Conservation (phyloP, 2,113 vertebrate species). For the Larimichthys polyactis region DNA sequence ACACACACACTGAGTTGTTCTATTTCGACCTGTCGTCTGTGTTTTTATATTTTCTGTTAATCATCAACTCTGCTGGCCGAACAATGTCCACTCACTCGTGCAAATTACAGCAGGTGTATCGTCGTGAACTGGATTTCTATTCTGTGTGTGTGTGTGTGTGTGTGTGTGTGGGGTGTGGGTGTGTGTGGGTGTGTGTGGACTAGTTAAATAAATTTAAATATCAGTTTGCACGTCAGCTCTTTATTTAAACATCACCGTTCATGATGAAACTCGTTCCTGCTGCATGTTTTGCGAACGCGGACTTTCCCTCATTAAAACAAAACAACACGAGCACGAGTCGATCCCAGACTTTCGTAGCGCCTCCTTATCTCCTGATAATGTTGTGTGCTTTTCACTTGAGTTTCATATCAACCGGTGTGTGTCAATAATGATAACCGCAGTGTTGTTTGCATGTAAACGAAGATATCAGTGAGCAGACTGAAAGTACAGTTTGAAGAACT, state of each 20-base stretch:
- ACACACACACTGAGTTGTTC: not conserved
- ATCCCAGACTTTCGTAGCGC: not conserved
- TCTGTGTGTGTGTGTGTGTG: not conserved
- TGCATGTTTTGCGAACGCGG: not conserved
- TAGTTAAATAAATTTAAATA: no score
- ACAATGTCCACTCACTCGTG: not conserved
- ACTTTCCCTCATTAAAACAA: not conserved
- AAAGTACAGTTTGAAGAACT: not conserved
- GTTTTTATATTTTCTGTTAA: conserved; percentile 9
- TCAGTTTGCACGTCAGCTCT: no score
- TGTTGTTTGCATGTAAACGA: conserved; percentile 2
- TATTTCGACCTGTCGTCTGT: no score
- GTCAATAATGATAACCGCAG: conserved; percentile 9
- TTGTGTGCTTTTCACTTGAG: conserved; percentile 13
- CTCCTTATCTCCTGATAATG: conserved; percentile 1
- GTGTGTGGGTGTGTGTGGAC: not conserved
- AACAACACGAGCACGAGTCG: no score
- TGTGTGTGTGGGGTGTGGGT: not conserved
- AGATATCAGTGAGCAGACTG: not conserved
- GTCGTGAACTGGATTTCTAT: not conserved
- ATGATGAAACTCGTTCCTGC: no score
- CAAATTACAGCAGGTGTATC: not conserved
- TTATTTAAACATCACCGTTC: no score
- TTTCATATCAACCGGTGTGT: conserved; percentile 17
- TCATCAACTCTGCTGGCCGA: not conserved